Evolutionary conservation across 2,113 vertebrate genomes (phyloP).

Genomic region (Chiloscyllium plagiosum): DNA sequence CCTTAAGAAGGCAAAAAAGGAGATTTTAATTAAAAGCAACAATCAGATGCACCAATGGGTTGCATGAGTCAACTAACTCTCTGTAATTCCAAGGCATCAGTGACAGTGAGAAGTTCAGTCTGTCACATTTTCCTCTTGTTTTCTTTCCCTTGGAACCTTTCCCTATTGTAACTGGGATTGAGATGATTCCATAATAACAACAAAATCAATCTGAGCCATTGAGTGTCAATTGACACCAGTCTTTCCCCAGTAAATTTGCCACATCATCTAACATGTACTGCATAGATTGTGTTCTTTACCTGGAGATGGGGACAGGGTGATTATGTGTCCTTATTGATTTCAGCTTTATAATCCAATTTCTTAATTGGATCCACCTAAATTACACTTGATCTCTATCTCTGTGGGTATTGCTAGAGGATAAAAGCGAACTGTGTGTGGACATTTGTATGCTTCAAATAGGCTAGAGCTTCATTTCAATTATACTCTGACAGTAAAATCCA

Average conservation of each 20-base stretch:
- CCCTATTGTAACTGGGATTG: neutral
- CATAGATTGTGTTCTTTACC: neutral
- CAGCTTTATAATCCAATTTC: neutral
- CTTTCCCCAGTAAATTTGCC: neutral
- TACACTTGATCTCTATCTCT: neutral
- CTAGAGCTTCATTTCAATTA: neutral
- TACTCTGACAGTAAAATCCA: neutral
- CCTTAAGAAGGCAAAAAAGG: neutral
- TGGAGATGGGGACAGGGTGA: neutral
- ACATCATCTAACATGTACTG: neutral
- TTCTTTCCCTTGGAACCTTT: neutral
- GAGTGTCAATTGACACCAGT: neutral
- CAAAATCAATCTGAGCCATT: neutral
- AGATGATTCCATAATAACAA: neutral
- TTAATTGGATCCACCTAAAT: neutral
- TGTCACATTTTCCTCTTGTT: neutral
- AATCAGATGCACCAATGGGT: neutral
- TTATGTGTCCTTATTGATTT: neutral
- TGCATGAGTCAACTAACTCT: neutral
- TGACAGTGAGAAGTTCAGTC: neutral
- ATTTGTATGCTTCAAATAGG: neutral
- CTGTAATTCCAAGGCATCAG: neutral
- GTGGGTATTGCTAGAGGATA: neutral
- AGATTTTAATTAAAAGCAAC: neutral
- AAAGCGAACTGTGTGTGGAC: too few species aligned